phyloP scores from a whole-genome alignment of 2,888 invertebrate species.

The Taenaris catops region DNA sequence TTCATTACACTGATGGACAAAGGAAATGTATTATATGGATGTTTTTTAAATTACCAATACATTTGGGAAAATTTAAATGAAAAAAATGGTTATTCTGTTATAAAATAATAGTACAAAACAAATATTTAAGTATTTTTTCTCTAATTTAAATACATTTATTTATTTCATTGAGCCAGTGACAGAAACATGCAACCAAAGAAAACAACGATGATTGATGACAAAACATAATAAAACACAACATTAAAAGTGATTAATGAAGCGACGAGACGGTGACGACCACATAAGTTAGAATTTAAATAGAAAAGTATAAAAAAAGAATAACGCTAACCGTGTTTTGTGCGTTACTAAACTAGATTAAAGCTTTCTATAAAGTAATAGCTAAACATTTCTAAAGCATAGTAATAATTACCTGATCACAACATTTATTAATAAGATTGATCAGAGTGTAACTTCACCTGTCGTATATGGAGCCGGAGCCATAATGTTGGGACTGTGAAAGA shows the following conservation, averaged over 20 bases:
- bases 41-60: too few relatives aligned
- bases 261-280: constrained; percentile 33
- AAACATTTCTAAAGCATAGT: constrained; percentile 11
- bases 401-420: constrained; percentile 24
- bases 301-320: constrained; percentile 32
- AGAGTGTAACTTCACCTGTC: constrained; percentile 81
- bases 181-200: constrained; percentile 72
- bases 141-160: too few relatives aligned
- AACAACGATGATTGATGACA: constrained; percentile 50
- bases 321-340: constrained; percentile 17
- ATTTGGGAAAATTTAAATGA: too few relatives aligned
- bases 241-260: constrained; percentile 53
- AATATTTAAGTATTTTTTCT: too few relatives aligned
- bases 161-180: constrained; percentile 75
- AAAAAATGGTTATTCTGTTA: too few relatives aligned
- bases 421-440: constrained; percentile 10
- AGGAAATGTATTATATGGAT: too few relatives aligned
- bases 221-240: constrained; percentile 45
- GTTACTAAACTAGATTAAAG: constrained; percentile 18
- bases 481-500: constrained; percentile 85
- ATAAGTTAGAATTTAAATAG: constrained; percentile 30
- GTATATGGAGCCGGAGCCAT: constrained; percentile 88
- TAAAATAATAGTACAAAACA: too few relatives aligned
- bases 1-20: too few relatives aligned
- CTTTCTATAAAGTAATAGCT: constrained; percentile 18